phyloP scores from a whole-genome alignment of 2,113 vertebrate species.

The Muntiacus reevesi region DNA sequence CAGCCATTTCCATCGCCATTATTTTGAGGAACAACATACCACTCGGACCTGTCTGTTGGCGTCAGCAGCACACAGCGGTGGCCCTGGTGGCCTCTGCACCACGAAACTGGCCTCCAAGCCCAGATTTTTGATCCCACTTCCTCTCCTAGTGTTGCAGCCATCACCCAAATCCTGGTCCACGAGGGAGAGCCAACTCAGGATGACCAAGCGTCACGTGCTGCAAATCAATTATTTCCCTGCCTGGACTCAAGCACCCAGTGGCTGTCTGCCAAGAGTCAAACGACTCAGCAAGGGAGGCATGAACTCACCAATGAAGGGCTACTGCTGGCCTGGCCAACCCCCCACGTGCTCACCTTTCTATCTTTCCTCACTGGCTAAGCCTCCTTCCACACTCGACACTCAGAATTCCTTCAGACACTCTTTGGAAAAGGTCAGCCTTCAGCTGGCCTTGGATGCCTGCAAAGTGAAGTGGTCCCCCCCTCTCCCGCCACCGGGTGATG shows the following conservation, averaged over 20 bases:
- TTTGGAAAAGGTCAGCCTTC: not conserved
- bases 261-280: constrained; percentile 56
- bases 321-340: not conserved
- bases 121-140: constrained; percentile 66
- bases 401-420: not conserved
- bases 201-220: constrained; percentile 64
- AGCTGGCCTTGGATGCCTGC: not conserved
- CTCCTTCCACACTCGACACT: not conserved
- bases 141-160: constrained; percentile 51
- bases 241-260: not conserved
- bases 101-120: not conserved
- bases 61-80: constrained; percentile 56
- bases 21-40: constrained; percentile 62
- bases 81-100: constrained; percentile 49
- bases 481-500: not conserved
- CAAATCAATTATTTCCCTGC: constrained; percentile 62
- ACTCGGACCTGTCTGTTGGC: constrained; percentile 13
- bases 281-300: not conserved
- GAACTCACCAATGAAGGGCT: not conserved
- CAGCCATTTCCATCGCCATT: constrained; percentile 56
- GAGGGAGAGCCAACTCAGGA: constrained; percentile 49
- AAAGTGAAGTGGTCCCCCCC: not conserved
- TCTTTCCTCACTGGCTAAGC: not conserved
- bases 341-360: not conserved
- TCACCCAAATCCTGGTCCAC: constrained; percentile 43